These are phyloP conservation scores for Mycteria americana DNA, from an alignment of 2,797 vertebrate species.

Conservation along the genomic window DNA sequence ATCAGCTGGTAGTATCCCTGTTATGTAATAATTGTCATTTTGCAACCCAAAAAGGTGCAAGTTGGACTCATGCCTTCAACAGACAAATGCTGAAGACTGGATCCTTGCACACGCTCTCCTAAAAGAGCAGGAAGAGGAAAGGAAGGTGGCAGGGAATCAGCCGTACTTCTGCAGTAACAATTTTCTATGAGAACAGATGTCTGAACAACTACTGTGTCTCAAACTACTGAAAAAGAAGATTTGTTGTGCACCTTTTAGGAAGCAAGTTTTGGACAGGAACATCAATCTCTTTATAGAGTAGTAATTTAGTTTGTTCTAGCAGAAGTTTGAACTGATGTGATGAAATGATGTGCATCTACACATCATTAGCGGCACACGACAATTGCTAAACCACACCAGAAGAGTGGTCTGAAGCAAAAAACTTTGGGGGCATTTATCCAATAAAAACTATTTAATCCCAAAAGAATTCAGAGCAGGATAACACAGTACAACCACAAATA, in stretches of 20 bases:
- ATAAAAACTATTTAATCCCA: not conserved
- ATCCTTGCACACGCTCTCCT: not conserved
- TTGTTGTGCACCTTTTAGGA: not conserved
- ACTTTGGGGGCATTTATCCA: not conserved
- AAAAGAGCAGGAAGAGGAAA: not conserved
- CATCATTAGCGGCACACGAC: not conserved
- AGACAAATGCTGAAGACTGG: not conserved
- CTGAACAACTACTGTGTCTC: not conserved
- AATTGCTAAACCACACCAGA: not conserved
- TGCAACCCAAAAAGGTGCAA: not conserved
- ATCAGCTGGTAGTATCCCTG: not conserved
- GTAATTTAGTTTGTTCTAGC: not conserved
- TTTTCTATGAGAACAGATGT: not conserved
- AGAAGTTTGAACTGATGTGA: not conserved
- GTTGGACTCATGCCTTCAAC: not conserved
- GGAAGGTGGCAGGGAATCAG: not conserved
- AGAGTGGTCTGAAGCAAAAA: not conserved
- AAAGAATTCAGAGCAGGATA: not conserved
- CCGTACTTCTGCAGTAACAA: not conserved
- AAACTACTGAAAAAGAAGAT: not conserved
- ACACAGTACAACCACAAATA: not conserved
- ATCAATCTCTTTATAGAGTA: not conserved
- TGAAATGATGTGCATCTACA: not conserved
- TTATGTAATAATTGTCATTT: not conserved
- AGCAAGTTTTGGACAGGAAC: not conserved